Evolutionary conservation across 92 coral and sea anemone species (phyloP).

Genomic region (Actinostola sp.): DNA sequence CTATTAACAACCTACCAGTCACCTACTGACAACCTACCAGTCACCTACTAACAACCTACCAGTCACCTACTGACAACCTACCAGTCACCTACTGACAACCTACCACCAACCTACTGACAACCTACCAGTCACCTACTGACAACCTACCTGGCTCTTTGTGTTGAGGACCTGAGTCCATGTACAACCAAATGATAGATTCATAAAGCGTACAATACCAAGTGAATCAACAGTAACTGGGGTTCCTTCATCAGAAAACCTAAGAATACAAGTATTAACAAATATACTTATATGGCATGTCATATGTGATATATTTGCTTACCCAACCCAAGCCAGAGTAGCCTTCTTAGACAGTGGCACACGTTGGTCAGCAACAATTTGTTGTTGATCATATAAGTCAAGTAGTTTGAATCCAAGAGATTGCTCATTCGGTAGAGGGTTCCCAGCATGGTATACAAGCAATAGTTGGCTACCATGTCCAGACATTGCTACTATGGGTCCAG

Average conservation of each 20-base stretch:
- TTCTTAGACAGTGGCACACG: constrained; percentile 82
- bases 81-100: too few species aligned
- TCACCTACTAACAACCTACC: too few species aligned
- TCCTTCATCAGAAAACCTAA: constrained; percentile 89
- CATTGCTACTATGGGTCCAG: constrained; percentile 94
- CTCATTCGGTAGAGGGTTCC: constrained; percentile 85
- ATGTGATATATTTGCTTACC: constrained; percentile 47
- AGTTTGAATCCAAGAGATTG: constrained; percentile 83
- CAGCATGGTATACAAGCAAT: constrained; percentile 77
- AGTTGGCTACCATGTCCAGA: constrained; percentile 73
- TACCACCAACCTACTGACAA: too few species aligned
- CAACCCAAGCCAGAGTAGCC: constrained; percentile 87
- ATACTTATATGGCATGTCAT: too few species aligned
- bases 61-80: too few species aligned
- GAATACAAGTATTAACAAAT: too few species aligned
- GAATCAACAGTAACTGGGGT: constrained; percentile 93
- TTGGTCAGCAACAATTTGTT: constrained; percentile 70
- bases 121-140: too few species aligned
- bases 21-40: too few species aligned
- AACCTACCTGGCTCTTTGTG: constrained; percentile 74
- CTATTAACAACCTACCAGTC: too few species aligned
- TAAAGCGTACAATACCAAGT: constrained; percentile 75
- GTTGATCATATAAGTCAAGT: constrained; percentile 63
- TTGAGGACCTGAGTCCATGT: constrained; percentile 87
- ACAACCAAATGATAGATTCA: constrained; percentile 75